These are phyloP conservation scores for Macrochelys suwanniensis DNA, from an alignment of 2,797 vertebrate species.

Conservation along the genomic window DNA sequence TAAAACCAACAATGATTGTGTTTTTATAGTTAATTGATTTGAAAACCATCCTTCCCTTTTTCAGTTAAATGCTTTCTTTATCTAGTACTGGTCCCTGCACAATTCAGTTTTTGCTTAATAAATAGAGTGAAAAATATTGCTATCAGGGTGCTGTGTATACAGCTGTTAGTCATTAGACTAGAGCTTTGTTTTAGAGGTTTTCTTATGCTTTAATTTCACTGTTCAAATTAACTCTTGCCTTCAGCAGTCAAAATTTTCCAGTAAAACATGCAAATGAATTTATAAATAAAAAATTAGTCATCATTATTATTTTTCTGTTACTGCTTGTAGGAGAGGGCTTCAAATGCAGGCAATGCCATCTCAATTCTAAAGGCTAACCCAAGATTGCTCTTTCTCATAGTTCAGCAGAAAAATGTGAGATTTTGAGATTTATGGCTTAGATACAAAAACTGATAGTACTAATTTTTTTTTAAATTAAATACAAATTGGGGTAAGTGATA, in stretches of 20 bases:
- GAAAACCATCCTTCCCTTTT: background rate
- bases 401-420: background rate
- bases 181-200: background rate
- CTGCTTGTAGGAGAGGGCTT: background rate
- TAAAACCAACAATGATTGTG: background rate
- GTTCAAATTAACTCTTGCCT: background rate
- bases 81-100: background rate
- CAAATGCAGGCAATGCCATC: background rate
- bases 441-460: background rate
- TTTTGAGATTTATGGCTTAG: background rate
- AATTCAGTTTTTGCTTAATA: background rate
- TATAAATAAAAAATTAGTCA: background rate
- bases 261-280: rapidly evolving
- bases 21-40: background rate
- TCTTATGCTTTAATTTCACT: background rate
- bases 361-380: background rate
- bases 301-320: background rate
- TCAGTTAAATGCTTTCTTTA: background rate
- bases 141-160: background rate
- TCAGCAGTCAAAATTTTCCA: background rate
- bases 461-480: background rate
- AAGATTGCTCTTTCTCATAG: background rate
- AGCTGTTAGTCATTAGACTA: background rate
- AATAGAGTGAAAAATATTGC: background rate
- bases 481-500: background rate